Base-by-base conservation (phyloP, 53 echinoderm and acorn worm genomes). In the Echinometra lucunter region DNA sequence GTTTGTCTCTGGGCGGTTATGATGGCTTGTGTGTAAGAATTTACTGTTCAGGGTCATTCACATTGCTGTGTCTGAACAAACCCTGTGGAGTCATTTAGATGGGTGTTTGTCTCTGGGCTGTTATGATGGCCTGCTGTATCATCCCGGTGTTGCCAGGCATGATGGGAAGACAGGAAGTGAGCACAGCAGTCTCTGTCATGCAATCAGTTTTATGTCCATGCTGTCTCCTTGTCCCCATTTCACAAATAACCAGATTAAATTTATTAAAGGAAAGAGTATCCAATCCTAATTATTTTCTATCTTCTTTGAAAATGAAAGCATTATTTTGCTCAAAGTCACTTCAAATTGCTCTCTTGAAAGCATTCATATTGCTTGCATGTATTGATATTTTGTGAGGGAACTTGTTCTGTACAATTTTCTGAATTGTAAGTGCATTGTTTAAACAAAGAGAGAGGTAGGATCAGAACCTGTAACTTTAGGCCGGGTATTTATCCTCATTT, bases 161-260 rank as follows among this genome's bases (percentile, higher is more conserved):
- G 66, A 66, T 91, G 91, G 91, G 91, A 67, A 67, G 91, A 70
- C 66, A 91, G 91, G 91, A 91, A 91, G 91, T 91, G 66, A 45
- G 66, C 23, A 25, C 69, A 67, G 70, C 66, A 45, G 69, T 91
- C 67, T 45, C 45, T 60, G 91, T 91, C 91, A 91, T 91, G 91
- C 91, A 28, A 91, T 69, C 44, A 49, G 1, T 47, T 49, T 53
- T 53, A 11, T 47, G 3, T n/a, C 49, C 11, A 30, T 85, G n/a
- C 49, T 85, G 49, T n/a, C 28, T 83, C 85, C n/a, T n/a, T 2
- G 1, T 44, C 21, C 21, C 80, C 80, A 4, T 80, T 80, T 80
- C 80, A 80, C 17, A 80, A 47, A 45, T 85, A 85, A 6, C 47
- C 25, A 27, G 7, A 85, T 45, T 10, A 4, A 28, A 47, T 85